Evolutionary conservation across 2,113 vertebrate genomes (phyloP), one percentile per base, ranked within the genome.

Genomic region (Ictidomys tridecemlineatus): DNA sequence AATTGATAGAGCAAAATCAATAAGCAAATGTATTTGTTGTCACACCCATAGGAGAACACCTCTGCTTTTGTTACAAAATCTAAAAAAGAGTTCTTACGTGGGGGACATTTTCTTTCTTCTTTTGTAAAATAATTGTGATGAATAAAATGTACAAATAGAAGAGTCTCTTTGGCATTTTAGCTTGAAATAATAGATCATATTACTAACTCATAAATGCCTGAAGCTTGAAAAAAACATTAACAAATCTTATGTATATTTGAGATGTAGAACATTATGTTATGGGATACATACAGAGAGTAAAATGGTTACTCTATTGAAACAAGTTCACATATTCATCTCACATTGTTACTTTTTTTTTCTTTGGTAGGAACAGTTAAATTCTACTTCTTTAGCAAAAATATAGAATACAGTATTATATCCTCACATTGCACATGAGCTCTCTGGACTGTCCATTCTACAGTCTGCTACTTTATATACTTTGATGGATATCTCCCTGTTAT

Each of bases 41-140:
- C 72, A 92, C 8, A 78, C 26, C 16, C 8, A 51, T 8, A 70
- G 48, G 16, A 39, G 4, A 86, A 8, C 20, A 73, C n/a, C 72
- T 65, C 30, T 89, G 4, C 37, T 93, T 94, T 80, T 80, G 39
- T 86, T 53, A 83, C 34, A 79, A 91, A 91, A 96, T 85, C 51
- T n/a, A 80, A 78, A 37, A 84, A 34, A 77, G 39, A 51, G 32
- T 90, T 94, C 61, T 86, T 82, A 79, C 22, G 20, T 53, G 24
- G 10, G 18, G 18, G 1, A 76, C 74, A 65, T 30, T 18, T 92
- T 84, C 2, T 0, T 56, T 24, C 56, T 58, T 58, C 20, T 8
- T n/a, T 88, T 76, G 80, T 45, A 8, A 28, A 53, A 42, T 70
- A 51, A 77, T 67, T 93, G 18, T 45, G 0, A 34, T 72, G 84